Percentiles rank a stretch among this genome's conserved stretches.
Evolutionary conservation across 2,888 invertebrate genomes (phyloP).

Genomic region (Fragum sueziense): DNA sequence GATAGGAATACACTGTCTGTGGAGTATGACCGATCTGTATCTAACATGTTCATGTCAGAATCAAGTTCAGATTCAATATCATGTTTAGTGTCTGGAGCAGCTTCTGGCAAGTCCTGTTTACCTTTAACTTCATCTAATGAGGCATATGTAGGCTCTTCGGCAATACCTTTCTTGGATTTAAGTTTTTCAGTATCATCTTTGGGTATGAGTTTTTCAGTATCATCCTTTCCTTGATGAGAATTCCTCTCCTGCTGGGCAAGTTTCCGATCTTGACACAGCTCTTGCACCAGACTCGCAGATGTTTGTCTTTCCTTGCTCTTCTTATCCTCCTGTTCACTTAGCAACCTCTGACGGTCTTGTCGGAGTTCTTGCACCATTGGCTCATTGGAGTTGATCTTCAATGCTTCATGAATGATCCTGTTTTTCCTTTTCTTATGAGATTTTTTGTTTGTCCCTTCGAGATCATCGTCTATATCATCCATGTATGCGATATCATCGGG

Average conservation of each 20-base stretch:
- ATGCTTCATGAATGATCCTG: conserved; percentile 24
- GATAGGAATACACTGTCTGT: not conserved
- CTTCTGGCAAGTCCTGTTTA: not conserved
- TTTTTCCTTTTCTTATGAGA: conserved; percentile 20
- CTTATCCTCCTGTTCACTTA: not conserved
- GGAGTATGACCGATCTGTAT: not conserved
- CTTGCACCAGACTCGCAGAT: not conserved
- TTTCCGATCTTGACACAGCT: conserved; percentile 16
- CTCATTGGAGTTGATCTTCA: conserved; percentile 24
- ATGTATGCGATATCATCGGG: conserved; percentile 44
- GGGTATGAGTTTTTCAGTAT: not conserved
- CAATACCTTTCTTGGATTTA: not conserved
- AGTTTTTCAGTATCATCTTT: not conserved
- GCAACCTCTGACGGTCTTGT: conserved; percentile 37
- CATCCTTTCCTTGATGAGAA: not conserved
- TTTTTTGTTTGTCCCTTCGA: conserved; percentile 1
- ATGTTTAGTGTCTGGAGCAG: not conserved
- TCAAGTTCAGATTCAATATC: not conserved
- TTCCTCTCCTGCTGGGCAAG: conserved; percentile 10
- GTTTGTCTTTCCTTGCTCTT: not conserved
- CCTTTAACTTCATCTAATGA: not conserved
- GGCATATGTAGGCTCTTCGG: not conserved
- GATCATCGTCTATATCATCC: conserved; percentile 41
- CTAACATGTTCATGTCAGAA: not conserved
- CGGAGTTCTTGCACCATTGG: conserved; percentile 34